Evolutionary conservation across 1,140 invertebrate genomes (phyloP), one percentile per base, ranked within the genome.

Genomic region (Drosophila mauritiana): DNA sequence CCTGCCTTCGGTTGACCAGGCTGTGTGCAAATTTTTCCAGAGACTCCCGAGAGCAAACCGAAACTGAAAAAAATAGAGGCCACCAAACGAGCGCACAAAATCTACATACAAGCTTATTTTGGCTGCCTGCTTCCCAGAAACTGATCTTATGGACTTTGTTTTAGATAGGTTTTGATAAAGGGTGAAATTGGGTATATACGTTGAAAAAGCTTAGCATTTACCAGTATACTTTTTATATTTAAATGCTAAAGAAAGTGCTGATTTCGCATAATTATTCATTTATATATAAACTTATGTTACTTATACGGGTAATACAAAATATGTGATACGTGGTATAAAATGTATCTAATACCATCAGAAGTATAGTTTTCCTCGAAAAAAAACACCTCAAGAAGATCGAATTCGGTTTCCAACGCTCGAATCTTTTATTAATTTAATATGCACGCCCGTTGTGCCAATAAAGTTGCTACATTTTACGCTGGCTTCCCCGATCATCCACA

Each of bases 381-480:
- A 63, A 51, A 37, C 17, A 15, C 39, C 22, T 17, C 39, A 54
- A 70, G 67, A 68, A 56, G 63, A 42, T 39, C n/a, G 20, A 20
- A 48, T 55, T 42, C 68, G 56, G 40, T 73, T 15, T 49, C 49
- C 57, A 52, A 73, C 63, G 57, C 51, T 76, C 11, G 53, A 58
- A 68, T 82, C 48, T 72, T 82, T 82, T 86, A 86, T 78, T 84
- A 73, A 89, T 89, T 84, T 78, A 89, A 89, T 89, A 89, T 89
- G 84, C 80, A 89, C 84, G 80, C 84, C 84, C 73, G 69, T 89
- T 80, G 65, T 46, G 62, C 61, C 84, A 89, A 89, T 89, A 89
- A 89, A 89, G 84, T 89, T 89, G 84, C 84, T 84, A 90, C 84
- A 89, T 89, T 89, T 89, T 80, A 89, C 85, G 84, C 84, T 74